A percentile compares a stretch with the other conserved stretches of the same genome.
Conservation (phyloP, 2,888 invertebrate species). For the Polyploca ridens region DNA sequence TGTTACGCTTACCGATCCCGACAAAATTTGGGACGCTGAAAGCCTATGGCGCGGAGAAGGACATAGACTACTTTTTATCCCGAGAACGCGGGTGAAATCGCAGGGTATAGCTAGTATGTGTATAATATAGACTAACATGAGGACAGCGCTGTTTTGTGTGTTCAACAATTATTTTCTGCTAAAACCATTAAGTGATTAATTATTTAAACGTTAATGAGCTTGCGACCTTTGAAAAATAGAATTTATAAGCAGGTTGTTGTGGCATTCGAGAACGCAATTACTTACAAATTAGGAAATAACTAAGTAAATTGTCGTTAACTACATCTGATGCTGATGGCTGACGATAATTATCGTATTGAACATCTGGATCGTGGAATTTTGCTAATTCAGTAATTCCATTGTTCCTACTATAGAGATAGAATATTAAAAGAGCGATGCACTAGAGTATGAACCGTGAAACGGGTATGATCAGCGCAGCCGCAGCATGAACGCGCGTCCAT, state of each 20-base stretch:
- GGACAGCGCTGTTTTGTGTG: background rate
- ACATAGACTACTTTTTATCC: too few relatives aligned
- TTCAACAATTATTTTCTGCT: too few relatives aligned
- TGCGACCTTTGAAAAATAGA: background rate
- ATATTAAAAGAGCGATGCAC: too few relatives aligned
- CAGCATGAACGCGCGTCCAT: too few relatives aligned
- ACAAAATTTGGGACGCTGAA: too few relatives aligned
- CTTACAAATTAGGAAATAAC: slow-evolving; percentile 4
- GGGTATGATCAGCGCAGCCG: too few relatives aligned
- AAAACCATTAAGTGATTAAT: background rate
- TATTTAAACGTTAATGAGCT: background rate
- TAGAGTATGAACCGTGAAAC: too few relatives aligned
- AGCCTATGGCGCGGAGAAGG: too few relatives aligned
- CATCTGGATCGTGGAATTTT: background rate
- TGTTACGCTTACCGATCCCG: too few relatives aligned
- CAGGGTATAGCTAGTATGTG: background rate
- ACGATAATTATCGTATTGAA: slow-evolving; percentile 1
- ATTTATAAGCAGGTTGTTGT: background rate
- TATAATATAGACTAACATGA: background rate
- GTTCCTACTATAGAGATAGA: too few relatives aligned
- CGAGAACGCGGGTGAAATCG: too few relatives aligned
- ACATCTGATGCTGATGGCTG: background rate
- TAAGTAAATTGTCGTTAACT: slow-evolving; percentile 1
- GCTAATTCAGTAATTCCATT: background rate
- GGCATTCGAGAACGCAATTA: background rate